Percentiles rank a stretch among this genome's conserved stretches.
Conservation (phyloP, 1,140 invertebrate genomes). For the Drosophila sechellia region DNA sequence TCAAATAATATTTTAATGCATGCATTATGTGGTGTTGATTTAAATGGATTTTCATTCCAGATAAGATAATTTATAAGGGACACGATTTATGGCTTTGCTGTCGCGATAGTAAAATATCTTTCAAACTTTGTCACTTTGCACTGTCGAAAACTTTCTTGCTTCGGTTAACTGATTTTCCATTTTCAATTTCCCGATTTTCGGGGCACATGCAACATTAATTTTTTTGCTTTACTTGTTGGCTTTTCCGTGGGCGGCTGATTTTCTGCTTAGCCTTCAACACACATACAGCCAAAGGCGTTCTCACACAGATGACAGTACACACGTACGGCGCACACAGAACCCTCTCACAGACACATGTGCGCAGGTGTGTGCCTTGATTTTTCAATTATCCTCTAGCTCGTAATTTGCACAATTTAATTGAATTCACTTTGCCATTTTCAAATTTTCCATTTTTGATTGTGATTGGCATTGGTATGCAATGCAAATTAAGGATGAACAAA, state of each 20-base stretch:
- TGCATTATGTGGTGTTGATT: slow-evolving; percentile 51
- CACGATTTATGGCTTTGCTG: slow-evolving; percentile 6
- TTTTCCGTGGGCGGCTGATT: slow-evolving; percentile 54
- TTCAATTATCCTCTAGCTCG: slow-evolving; percentile 46
- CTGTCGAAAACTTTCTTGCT: slow-evolving; percentile 3
- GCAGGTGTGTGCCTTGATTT: slow-evolving; percentile 79
- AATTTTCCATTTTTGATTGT: slow-evolving; percentile 9
- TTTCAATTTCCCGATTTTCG: slow-evolving; percentile 33
- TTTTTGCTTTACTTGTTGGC: slow-evolving; percentile 70
- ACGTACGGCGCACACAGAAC: slow-evolving; percentile 24
- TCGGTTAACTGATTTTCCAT: slow-evolving; percentile 13
- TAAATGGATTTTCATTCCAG: slow-evolving; percentile 15
- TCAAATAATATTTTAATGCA: slow-evolving; percentile 73
- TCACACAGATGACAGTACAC: slow-evolving; percentile 17
- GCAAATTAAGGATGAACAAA: slow-evolving; percentile 46
- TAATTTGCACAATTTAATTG: slow-evolving; percentile 58
- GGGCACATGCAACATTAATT: slow-evolving; percentile 30
- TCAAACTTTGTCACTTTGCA: slow-evolving; percentile 9
- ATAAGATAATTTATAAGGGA: slow-evolving; percentile 24
- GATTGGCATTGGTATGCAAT: neutral
- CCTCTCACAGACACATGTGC: slow-evolving; percentile 67
- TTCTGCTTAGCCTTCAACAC: slow-evolving; percentile 73
- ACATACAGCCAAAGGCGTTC: slow-evolving; percentile 41
- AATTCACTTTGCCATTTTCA: slow-evolving; percentile 29
- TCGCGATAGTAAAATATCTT: neutral